Evolutionary conservation across 1,140 invertebrate genomes (phyloP), one percentile per base, ranked within the genome.

Genomic region (Sogatella furcifera): DNA sequence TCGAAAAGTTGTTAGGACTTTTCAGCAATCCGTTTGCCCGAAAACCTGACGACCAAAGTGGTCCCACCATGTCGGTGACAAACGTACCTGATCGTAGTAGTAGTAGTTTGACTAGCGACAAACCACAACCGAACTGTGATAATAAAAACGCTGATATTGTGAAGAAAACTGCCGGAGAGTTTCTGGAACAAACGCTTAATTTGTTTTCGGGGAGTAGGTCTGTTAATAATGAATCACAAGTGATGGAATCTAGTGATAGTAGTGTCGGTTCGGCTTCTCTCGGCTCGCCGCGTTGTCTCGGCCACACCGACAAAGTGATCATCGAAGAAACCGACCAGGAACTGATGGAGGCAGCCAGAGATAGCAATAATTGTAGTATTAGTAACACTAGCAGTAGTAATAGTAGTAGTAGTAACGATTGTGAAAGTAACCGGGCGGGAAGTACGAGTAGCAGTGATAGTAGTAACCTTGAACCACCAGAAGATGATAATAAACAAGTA

Each of bases 1-100:
- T 69, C 28, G 68, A 68, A 59, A 67, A 64, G 62, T 63, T 69
- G n/a, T 55, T 69, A n/a, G 67, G 67, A 4, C 55, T 69, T n/a
- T 69, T 69, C 56, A 64, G 65, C 24, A 65, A 67, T 52, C 66
- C 66, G 1, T 67, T 67, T 43, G 55, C 58, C 19, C 55, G 44
- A 60, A 14, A 53, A 60, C 15, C 52, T 53, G 21, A 8, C 13
- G 22, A 44, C 44, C n/a, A n/a, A n/a, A n/a, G n/a, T n/a, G 6
- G 11, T 49, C 21, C 46, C 46, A 49, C 46, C 14, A 4, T 19
- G 17, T n/a, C 43, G 17, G 43, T 9, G 17, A 49, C 46, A 10
- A 19, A 42, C 5, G 59, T 60, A 55, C 59, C 59, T 43, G 59
- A 60, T 24, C 13, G 54, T n/a, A 8, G 34, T 38, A 38, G 34